Evolutionary conservation across 2,797 vertebrate species (phyloP).

Genomic region (Cercopithecus neglectus): DNA sequence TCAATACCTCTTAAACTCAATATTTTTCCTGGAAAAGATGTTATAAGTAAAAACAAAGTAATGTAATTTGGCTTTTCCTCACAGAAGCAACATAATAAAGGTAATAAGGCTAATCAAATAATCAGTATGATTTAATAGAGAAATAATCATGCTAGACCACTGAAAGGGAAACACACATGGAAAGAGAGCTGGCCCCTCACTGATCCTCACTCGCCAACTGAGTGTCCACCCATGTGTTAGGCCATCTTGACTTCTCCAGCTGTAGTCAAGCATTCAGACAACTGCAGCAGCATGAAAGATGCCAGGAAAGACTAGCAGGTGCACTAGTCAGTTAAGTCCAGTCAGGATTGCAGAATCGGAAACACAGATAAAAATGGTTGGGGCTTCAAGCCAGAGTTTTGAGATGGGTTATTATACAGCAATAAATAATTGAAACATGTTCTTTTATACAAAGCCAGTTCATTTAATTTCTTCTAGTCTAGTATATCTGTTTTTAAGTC

Average conservation of each 20-base stretch:
- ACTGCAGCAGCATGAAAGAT: background rate
- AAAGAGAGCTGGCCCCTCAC: accelerated
- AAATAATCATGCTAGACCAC: background rate
- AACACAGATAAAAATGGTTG: background rate
- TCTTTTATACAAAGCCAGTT: background rate
- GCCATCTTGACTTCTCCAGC: background rate
- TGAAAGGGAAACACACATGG: background rate
- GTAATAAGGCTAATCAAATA: conserved; percentile 26
- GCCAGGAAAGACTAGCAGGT: background rate
- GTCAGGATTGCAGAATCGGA: background rate
- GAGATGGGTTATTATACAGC: background rate
- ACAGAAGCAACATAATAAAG: background rate
- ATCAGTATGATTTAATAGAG: background rate
- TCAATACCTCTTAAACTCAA: conserved; percentile 5
- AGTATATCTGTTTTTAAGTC: background rate
- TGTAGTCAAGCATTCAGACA: background rate
- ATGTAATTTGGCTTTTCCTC: background rate
- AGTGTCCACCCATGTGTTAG: background rate
- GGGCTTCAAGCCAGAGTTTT: background rate
- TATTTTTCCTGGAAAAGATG: conserved; percentile 12
- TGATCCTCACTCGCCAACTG: background rate
- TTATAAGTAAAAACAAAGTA: conserved; percentile 23
- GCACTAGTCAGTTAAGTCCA: background rate
- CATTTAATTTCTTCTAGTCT: background rate
- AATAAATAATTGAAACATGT: background rate